phyloP scores from a whole-genome alignment of 2,888 invertebrate species.

The Antitype chi region DNA sequence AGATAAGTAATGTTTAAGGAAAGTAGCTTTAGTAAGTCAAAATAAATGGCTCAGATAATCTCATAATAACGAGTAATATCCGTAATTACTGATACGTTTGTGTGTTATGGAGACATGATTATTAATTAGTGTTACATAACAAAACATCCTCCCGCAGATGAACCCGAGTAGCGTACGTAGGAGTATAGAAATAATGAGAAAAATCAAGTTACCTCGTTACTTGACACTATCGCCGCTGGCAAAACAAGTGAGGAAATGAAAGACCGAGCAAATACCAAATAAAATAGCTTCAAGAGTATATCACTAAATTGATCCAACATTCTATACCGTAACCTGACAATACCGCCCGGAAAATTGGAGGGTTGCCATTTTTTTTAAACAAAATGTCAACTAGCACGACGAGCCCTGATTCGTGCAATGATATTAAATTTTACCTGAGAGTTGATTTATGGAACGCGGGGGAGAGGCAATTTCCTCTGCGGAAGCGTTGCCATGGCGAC shows the following conservation, averaged over 20 bases:
- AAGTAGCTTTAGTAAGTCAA: not conserved
- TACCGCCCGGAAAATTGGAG: constrained; percentile 62
- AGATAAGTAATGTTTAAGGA: not conserved
- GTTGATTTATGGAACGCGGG: constrained; percentile 83
- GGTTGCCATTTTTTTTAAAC: constrained; percentile 68
- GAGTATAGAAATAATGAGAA: constrained; percentile 50
- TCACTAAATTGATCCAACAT: constrained; percentile 50
- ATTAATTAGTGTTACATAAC: constrained; percentile 32
- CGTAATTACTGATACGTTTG: not conserved
- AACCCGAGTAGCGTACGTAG: constrained; percentile 19
- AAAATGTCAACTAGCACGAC: constrained; percentile 66
- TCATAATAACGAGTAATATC: not conserved
- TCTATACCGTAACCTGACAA: constrained; percentile 46
- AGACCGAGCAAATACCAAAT: constrained; percentile 48
- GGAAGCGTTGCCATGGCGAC: constrained; percentile 81
- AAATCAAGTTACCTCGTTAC: constrained; percentile 58
- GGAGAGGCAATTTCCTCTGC: constrained; percentile 85
- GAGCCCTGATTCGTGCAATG: constrained; percentile 75
- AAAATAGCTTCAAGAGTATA: constrained; percentile 42
- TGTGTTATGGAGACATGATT: constrained; percentile 8
- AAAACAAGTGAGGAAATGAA: constrained; percentile 55
- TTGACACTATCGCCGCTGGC: constrained; percentile 50
- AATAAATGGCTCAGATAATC: not conserved
- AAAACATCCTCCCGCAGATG: constrained; percentile 4
- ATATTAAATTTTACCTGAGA: constrained; percentile 85